Percentiles rank a stretch among this genome's conserved stretches.
phyloP scores from a whole-genome alignment of 2,113 vertebrate species.

The Tricholaema leucomelas region DNA sequence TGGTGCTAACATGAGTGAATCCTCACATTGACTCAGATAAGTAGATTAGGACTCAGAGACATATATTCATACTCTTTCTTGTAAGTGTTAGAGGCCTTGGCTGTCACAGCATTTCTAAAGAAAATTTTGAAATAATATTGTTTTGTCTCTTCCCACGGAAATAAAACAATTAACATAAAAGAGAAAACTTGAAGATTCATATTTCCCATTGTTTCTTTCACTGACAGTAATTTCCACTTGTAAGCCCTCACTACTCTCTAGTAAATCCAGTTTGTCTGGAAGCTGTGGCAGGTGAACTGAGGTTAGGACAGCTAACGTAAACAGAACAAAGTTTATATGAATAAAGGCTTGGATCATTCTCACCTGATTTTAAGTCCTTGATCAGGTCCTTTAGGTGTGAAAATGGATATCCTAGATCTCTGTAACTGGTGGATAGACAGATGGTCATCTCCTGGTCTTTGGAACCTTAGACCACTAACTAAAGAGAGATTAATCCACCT shows the following conservation, averaged over 20 bases:
- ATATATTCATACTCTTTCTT: not conserved
- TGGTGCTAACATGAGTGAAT: not conserved
- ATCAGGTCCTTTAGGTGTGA: not conserved
- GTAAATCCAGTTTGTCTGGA: not conserved
- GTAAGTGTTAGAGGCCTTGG: not conserved
- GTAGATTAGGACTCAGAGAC: not conserved
- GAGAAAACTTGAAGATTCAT: rapidly evolving
- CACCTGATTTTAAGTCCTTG: not conserved
- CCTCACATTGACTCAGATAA: not conserved
- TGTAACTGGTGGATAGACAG: not conserved
- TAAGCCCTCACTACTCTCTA: rapidly evolving
- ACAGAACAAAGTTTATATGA: rapidly evolving
- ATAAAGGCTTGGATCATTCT: not conserved
- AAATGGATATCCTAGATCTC: not conserved
- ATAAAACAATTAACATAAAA: too few relatives aligned
- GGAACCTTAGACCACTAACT: rapidly evolving
- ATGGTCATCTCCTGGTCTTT: rapidly evolving
- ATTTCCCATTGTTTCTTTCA: rapidly evolving
- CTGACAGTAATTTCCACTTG: not conserved
- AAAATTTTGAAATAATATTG: not conserved
- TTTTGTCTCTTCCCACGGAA: not conserved
- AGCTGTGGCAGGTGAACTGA: not conserved
- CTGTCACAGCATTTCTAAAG: not conserved
- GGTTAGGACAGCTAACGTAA: not conserved
- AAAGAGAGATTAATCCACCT: not conserved